Conservation (phyloP, 2,888 invertebrate genomes). For the Mythimna loreyi region DNA sequence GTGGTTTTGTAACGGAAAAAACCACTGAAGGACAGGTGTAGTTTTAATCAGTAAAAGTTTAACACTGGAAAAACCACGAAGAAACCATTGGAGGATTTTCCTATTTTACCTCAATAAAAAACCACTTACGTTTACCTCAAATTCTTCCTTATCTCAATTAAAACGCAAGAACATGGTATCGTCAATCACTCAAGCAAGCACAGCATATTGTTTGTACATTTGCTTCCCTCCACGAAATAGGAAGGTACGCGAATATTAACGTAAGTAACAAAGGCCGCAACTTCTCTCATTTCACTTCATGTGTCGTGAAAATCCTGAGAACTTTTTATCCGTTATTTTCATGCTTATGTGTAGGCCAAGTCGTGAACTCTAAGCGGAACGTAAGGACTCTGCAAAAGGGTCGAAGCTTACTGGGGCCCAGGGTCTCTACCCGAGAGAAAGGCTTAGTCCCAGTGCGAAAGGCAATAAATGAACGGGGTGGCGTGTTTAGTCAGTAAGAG, state of each 20-base stretch:
- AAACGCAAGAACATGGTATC: not conserved
- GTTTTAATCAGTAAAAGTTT: no score
- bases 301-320: conserved; percentile 72
- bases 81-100: no score
- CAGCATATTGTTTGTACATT: conserved; percentile 35
- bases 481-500: no score
- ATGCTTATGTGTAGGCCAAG: conserved; percentile 47
- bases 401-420: no score
- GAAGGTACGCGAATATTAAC: conserved; percentile 57
- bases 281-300: conserved; percentile 77
- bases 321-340: conserved; percentile 76
- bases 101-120: no score
- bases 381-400: no score
- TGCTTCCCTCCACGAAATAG: conserved; percentile 1
- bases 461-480: no score
- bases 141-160: conserved; percentile 13
- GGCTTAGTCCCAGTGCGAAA: no score
- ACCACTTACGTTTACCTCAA: not conserved
- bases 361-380: conserved; percentile 30
- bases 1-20: no score
- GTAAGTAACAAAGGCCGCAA: conserved; percentile 77
- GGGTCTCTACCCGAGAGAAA: no score
- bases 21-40: no score
- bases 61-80: no score
- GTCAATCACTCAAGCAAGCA: conserved; percentile 35